Evolutionary conservation across 1,140 invertebrate species (phyloP).

Genomic region (Hylaeus volcanicus): DNA sequence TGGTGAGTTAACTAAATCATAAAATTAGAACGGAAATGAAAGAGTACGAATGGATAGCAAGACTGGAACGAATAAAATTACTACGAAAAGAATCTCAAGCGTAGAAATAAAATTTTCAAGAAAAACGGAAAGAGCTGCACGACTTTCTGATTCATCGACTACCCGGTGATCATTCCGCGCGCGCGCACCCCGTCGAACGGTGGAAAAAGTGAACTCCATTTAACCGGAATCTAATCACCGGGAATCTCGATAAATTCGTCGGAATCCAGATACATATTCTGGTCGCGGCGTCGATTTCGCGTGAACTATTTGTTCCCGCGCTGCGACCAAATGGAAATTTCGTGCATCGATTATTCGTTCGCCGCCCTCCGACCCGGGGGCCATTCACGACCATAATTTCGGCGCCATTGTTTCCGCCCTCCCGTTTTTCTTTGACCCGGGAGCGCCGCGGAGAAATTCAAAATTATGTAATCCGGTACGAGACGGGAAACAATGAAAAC

Average conservation of each 20-base stretch:
- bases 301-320: slow-evolving; percentile 15
- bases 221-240: not conserved
- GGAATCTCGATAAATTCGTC: not conserved
- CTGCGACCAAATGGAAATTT: slow-evolving; percentile 23
- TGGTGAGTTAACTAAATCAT: too few species aligned
- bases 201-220: not conserved
- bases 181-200: not conserved
- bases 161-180: too few species aligned
- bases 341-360: slow-evolving; percentile 16
- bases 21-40: too few species aligned
- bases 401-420: slow-evolving; percentile 13
- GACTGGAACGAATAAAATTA: too few species aligned
- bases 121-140: too few species aligned
- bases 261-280: not conserved
- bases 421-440: slow-evolving; percentile 22
- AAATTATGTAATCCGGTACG: slow-evolving; percentile 73
- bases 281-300: slow-evolving; percentile 8
- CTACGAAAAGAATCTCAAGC: too few species aligned
- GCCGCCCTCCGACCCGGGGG: not conserved
- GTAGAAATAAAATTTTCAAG: too few species aligned
- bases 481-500: slow-evolving; percentile 72
- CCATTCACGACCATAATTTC: slow-evolving; percentile 27
- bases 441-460: slow-evolving; percentile 50
- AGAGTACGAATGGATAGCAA: too few species aligned
- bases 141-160: too few species aligned